Conservation (phyloP, 2,797 vertebrate species). For the Sebastes ruberrimus region DNA sequence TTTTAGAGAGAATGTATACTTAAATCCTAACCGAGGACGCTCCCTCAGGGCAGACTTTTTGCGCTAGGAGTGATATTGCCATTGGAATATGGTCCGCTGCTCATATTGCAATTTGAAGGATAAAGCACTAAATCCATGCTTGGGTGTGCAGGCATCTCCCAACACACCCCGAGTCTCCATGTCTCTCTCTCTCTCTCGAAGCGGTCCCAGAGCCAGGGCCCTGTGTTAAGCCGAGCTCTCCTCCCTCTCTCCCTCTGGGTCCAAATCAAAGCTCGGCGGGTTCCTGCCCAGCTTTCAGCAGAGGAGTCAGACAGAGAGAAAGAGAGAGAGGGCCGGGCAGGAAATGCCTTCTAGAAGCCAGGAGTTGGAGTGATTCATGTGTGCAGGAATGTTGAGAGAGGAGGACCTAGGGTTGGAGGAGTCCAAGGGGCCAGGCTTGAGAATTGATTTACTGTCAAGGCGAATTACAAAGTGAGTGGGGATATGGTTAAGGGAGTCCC, state of each 20-base stretch:
- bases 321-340: constrained; percentile 87
- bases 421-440: constrained; percentile 92
- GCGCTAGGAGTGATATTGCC: constrained; percentile 55
- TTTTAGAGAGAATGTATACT: constrained; percentile 70
- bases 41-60: constrained; percentile 48
- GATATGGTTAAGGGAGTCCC: constrained; percentile 92
- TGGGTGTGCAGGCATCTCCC: constrained; percentile 71
- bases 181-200: constrained; percentile 44
- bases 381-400: constrained; percentile 89
- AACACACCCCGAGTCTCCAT: constrained; percentile 58
- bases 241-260: constrained; percentile 81
- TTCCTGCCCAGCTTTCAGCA: constrained; percentile 88
- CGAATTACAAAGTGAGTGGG: constrained; percentile 93
- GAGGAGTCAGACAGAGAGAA: constrained; percentile 75
- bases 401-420: constrained; percentile 82
- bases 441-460: constrained; percentile 98
- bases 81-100: constrained; percentile 63
- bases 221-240: constrained; percentile 65
- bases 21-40: constrained; percentile 56
- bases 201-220: constrained; percentile 56
- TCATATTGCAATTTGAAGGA: constrained; percentile 70
- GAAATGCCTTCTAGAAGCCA: constrained; percentile 98
- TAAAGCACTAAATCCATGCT: constrained; percentile 71
- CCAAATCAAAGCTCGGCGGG: constrained; percentile 85
- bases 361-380: constrained; percentile 97